Conservation (phyloP, 2,888 invertebrate species). For the Brenthis daphne region DNA sequence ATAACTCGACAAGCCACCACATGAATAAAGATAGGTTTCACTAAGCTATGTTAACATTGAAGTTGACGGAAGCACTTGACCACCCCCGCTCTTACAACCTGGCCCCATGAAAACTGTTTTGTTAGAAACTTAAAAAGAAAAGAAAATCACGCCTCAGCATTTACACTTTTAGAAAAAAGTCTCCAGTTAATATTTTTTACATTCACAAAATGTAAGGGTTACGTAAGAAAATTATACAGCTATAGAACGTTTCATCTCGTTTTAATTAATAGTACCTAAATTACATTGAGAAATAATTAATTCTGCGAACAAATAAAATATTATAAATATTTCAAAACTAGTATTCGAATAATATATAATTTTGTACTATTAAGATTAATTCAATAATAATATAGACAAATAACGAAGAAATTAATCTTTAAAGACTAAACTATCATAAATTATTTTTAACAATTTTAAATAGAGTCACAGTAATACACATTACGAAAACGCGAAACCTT, state of each 20-base stretch:
- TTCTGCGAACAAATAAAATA: too few species aligned
- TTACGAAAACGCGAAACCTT: slow-evolving; percentile 12
- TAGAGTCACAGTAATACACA: neutral
- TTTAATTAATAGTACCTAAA: neutral
- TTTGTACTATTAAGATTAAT: too few species aligned
- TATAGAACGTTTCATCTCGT: slow-evolving; percentile 2
- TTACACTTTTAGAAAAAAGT: slow-evolving; percentile 28
- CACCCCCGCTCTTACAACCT: slow-evolving; percentile 33
- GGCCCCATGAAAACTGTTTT: slow-evolving; percentile 38
- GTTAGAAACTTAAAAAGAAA: slow-evolving; percentile 37
- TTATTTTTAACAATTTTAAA: neutral
- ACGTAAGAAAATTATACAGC: slow-evolving; percentile 23
- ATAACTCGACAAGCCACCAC: slow-evolving; percentile 35
- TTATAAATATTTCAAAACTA: too few species aligned
- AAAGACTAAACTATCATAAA: too few species aligned
- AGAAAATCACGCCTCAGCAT: slow-evolving; percentile 35
- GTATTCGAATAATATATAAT: too few species aligned
- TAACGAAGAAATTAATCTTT: too few species aligned
- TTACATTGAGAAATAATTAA: too few species aligned
- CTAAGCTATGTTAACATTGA: slow-evolving; percentile 41
- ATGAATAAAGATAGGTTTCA: slow-evolving; percentile 41
- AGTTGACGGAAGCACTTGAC: slow-evolving; percentile 39
- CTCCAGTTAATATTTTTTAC: slow-evolving; percentile 24
- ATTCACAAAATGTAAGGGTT: slow-evolving; percentile 17
- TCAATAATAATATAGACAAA: too few species aligned